Evolutionary conservation across 2,888 invertebrate genomes (phyloP).

Genomic region (Leptinotarsa haldemani): DNA sequence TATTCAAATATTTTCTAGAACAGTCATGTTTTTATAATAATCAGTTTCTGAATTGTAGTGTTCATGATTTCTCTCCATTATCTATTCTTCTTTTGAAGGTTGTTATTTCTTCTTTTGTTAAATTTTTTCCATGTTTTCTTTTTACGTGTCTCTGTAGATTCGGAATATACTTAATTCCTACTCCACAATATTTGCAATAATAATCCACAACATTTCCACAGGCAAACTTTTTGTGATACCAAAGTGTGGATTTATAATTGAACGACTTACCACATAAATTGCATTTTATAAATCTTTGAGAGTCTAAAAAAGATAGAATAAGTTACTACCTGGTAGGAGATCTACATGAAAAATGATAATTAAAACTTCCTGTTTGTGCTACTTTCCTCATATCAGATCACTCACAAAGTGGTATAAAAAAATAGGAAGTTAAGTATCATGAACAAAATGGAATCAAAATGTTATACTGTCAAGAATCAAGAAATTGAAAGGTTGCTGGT

Average conservation of each 20-base stretch:
- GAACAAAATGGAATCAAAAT: too few species aligned
- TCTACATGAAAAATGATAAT: too few species aligned
- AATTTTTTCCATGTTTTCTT: background rate
- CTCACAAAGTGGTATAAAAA: too few species aligned
- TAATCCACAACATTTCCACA: slow-evolving; percentile 44
- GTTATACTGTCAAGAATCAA: too few species aligned
- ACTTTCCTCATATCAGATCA: too few species aligned
- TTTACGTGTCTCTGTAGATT: background rate
- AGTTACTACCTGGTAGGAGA: background rate
- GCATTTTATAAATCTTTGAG: slow-evolving; percentile 37
- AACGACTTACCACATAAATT: slow-evolving; percentile 46
- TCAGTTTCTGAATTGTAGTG: too few species aligned
- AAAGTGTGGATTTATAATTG: slow-evolving; percentile 48
- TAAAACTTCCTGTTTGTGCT: too few species aligned
- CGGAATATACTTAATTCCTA: background rate
- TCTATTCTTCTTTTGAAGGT: background rate
- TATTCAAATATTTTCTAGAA: too few species aligned
- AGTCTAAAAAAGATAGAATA: slow-evolving; percentile 21
- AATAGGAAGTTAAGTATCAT: too few species aligned
- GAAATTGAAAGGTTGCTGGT: too few species aligned
- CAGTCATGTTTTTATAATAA: too few species aligned
- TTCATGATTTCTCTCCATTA: background rate
- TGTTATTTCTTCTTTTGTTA: background rate
- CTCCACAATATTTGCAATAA: slow-evolving; percentile 20
- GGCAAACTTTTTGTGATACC: slow-evolving; percentile 51